Percentiles rank a stretch among this genome's conserved stretches.
Evolutionary conservation across 1,140 invertebrate genomes (phyloP).

Genomic region (Colletes gigas): DNA sequence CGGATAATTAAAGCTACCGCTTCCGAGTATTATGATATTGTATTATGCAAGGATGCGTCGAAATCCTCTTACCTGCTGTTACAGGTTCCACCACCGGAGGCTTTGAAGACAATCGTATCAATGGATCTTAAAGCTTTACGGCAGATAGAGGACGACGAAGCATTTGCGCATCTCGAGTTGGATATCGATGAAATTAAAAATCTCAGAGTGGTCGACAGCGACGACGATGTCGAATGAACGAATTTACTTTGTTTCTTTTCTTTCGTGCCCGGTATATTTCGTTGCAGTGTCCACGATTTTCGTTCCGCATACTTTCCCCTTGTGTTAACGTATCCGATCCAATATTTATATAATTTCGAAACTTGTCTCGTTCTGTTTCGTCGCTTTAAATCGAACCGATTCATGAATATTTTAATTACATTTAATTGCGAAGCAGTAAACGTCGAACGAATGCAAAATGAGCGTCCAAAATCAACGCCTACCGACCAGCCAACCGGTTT

Average conservation of each 20-base stretch:
- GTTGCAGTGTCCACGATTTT: neutral
- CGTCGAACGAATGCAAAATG: conserved; percentile 28
- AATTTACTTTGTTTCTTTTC: neutral
- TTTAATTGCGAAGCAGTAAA: conserved; percentile 16
- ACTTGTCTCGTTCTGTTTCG: neutral
- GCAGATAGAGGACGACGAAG: conserved; percentile 27
- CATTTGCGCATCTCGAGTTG: conserved; percentile 20
- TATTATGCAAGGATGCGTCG: too few species aligned
- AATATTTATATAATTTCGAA: neutral
- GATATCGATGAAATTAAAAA: conserved; percentile 48
- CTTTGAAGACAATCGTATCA: conserved; percentile 29
- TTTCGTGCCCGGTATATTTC: neutral
- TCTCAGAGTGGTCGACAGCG: conserved; percentile 37
- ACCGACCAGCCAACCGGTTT: neutral
- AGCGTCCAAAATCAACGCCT: conserved; percentile 27
- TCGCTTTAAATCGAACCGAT: neutral
- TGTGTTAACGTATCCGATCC: too few species aligned
- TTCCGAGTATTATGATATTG: neutral
- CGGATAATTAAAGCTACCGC: conserved; percentile 4
- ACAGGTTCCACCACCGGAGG: conserved; percentile 41
- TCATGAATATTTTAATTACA: conserved; percentile 36
- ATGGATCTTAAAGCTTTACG: conserved; percentile 9
- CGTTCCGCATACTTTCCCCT: neutral
- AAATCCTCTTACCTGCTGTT: conserved; percentile 39
- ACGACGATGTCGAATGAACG: neutral